Percentiles rank a stretch among this genome's conserved stretches.
These are phyloP conservation scores for Drosophila helvetica DNA, from an alignment of 2,888 invertebrate genomes.

Conservation along the genomic window DNA sequence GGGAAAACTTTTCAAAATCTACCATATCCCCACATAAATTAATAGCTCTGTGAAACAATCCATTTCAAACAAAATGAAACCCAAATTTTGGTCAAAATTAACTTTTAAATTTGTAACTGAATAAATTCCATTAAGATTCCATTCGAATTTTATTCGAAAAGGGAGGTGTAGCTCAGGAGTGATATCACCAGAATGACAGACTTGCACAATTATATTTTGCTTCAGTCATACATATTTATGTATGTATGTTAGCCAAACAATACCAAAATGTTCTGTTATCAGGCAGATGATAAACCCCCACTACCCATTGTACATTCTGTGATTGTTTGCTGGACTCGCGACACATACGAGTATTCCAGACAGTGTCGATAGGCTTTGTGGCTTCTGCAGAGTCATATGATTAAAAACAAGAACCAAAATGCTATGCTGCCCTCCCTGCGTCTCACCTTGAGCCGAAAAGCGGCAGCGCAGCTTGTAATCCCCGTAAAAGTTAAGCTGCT, in stretches of 20 bases:
- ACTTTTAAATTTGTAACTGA: no score
- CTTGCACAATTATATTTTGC: slow-evolving; percentile 55
- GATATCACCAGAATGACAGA: slow-evolving; percentile 51
- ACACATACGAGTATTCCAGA: slow-evolving; percentile 24
- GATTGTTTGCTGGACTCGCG: slow-evolving; percentile 34
- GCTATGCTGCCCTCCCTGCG: background rate
- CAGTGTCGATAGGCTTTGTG: slow-evolving; percentile 12
- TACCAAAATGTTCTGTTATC: slow-evolving; percentile 28
- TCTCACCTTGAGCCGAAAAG: slow-evolving; percentile 45
- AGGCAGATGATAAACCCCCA: slow-evolving; percentile 42
- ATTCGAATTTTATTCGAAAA: no score
- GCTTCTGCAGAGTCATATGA: background rate
- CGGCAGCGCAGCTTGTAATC: slow-evolving; percentile 40
- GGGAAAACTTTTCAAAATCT: no score
- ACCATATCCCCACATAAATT: no score
- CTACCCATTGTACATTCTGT: slow-evolving; percentile 26
- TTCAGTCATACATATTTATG: slow-evolving; percentile 14
- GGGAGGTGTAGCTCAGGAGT: slow-evolving; percentile 7
- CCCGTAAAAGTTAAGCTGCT: slow-evolving; percentile 38
- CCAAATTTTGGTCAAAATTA: no score
- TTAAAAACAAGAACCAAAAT: background rate
- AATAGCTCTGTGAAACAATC: no score
- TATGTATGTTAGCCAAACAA: background rate
- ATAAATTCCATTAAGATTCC: no score
- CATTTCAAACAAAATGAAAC: no score